Evolutionary conservation across 2,113 vertebrate genomes (phyloP), one percentile per base, ranked within the genome.

Genomic region (Triplophysa siluroides): DNA sequence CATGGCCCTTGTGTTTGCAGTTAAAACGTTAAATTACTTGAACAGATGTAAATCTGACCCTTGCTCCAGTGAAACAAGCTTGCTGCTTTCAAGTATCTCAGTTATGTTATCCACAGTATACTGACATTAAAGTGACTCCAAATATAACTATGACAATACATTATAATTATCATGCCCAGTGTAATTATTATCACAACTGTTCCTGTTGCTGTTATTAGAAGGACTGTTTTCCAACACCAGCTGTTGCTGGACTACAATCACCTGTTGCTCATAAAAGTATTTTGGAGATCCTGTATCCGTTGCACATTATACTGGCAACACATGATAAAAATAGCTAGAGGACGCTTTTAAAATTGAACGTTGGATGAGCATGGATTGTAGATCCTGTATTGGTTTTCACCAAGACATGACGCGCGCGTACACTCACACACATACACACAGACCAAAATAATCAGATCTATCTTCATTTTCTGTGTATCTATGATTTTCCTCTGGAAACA

Each of bases 211-310:
- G 63, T 71, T 38, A 64, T 74, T 9, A 64, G 60, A 56, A 75
- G 24, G 66, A 60, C 63, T 43, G 50, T 74, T 68, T 67, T 63
- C 61, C 29, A 79, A 21, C 62, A 72, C 60, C 84, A 85, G 71
- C 82, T 83, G 79, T 80, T 78, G 66, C 61, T 66, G 33, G 64
- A 71, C 65, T 24, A 50, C 45, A 61, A 65, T 81, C 79, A 86
- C 72, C 79, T 81, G 76, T 83, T 79, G 66, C 67, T 82, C 65
- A 81, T 67, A 74, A 83, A 83, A 75, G 64, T 72, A 78, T 76
- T 83, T 67, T 76, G 24, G 58, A 71, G 79, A 76, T 76, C 71
- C 64, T 60, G 38, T 43, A 77, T 79, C 76, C 67, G 72, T 79
- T 77, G 83, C 54, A 79, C 67, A 64, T 62, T 62, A 52, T 67